Base-by-base conservation (phyloP, 1,140 invertebrate species). In the Penaeus chinensis region DNA sequence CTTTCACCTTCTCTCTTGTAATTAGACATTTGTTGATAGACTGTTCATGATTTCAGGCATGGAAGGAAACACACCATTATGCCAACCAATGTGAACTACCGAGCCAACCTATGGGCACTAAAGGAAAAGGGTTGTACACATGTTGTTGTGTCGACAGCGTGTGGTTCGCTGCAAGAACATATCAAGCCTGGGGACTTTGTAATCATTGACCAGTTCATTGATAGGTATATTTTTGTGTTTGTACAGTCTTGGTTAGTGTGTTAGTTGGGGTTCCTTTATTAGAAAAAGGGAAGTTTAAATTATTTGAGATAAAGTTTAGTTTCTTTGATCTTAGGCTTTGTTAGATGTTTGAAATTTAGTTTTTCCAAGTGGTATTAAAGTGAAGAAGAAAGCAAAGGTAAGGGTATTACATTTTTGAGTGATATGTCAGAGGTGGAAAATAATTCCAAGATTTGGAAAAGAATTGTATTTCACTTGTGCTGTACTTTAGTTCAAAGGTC, bases 21-120 rank as follows among this genome's bases (percentile, higher is more conserved):
- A 47, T 47, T 47, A 47, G 0, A 47, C 47, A 47, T 13, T 62
- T 85, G 22, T 24, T 69, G 47, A 89, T 42, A 78, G 4, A 37
- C 47, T 11, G 16, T 84, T 89, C 80, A 88, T 32, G 85, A 89
- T 91, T 92, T 22, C 88, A 96, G 98, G 90, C 99, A 99, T 94
- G 98, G 98, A 3, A 93, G 95, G 65, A 95, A 95, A 79, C 98
- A 99, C 92, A 93, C 93, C 77, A 94, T 96, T 61, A 95, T 93
- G 92, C 98, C 98, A 0, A 95, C 94, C 27, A 94, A 95, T 90
- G 94, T 99, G 0, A 99, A 99, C 92, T 99, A 99, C 92, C 94
- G 98, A 88, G 99, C 98, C 5, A 99, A 99, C 92, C 95, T 99
- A 76, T 98, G 97, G 95, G 98, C 98, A 1, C 92, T 99, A 81